Evolutionary conservation across 2,113 vertebrate species (phyloP).

Genomic region (Ciconia maguari): DNA sequence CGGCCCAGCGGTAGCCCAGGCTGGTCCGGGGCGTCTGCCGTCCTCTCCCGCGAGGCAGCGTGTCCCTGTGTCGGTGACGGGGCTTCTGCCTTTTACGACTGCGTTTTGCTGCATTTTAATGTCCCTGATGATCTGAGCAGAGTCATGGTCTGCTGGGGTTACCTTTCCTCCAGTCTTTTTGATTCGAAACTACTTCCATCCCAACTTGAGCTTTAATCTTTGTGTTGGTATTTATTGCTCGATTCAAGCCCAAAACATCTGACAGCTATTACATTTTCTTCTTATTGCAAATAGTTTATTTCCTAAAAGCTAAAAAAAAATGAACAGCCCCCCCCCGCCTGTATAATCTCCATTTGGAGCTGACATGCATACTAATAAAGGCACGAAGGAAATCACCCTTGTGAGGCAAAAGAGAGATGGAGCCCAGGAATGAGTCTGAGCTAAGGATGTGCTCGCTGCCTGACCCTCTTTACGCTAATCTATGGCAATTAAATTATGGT

Average conservation of each 20-base stretch:
- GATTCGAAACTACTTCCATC: not conserved
- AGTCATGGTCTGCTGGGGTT: not conserved
- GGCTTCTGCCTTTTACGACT: not conserved
- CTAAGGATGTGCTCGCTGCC: not conserved
- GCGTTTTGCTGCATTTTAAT: rapidly evolving
- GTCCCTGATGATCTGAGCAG: not conserved
- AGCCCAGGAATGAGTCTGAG: not conserved
- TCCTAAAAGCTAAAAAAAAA: not conserved
- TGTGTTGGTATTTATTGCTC: not conserved
- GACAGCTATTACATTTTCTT: not conserved
- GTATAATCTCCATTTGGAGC: not conserved
- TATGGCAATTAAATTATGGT: not conserved
- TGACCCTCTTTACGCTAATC: not conserved
- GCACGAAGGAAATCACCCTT: not conserved
- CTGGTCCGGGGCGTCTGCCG: not conserved
- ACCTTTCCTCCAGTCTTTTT: not conserved
- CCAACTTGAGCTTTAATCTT: not conserved
- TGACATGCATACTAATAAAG: not conserved
- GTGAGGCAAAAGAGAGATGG: not conserved
- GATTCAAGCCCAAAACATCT: not conserved
- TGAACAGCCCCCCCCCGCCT: not conserved
- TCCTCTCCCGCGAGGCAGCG: rapidly evolving
- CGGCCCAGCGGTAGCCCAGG: not conserved
- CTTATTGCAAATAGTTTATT: not conserved
- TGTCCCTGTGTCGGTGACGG: not conserved